Base-by-base conservation (phyloP, 1,140 invertebrate genomes). In the Drosophila neocordata region DNA sequence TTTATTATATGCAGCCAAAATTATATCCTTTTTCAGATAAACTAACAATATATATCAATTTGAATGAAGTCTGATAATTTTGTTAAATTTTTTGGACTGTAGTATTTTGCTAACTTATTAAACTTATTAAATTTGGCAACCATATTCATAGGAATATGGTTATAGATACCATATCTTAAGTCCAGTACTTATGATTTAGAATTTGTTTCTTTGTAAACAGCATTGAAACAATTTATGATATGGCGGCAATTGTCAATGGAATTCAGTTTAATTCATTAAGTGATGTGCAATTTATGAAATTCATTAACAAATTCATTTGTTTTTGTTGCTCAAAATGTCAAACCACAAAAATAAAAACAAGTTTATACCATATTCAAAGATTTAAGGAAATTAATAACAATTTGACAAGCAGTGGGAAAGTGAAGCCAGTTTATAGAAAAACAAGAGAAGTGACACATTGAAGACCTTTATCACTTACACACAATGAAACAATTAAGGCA, bases 351-450 rank as follows among this genome's bases (percentile, higher is more conserved):
- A 74, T 71, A 66, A 74, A 73, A 74, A 74, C 73, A 69, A 74
- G 79, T 80, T 71, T 27, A 53, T 51, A 62, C 37, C 27, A 31
- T 69, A 52, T 71, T 22, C 8, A 38, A 51, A 38, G 9, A 38
- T 11, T 58, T 12, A 51, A 27, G 15, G 11, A 58, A 73, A 79
- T 77, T 73, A 69, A 73, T 69, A 68, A 59, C 51, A 70, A 63
- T 62, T 66, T 73, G 62, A 69, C 58, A 67, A 64, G 59, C 51
- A 22, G 62, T 79, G 77, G 51, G 74, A 79, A 79, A 66, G 62
- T 44, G 38, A 11, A 69, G 27, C 59, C 44, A 56, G 58, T 67
- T 69, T 67, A 5, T 37, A 34, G 15, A 53, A 12, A 34, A 53
- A 27, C 15, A 62, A 56, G n/a, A 61, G 15, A 70, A 56, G 51